phyloP scores from a whole-genome alignment of 2,888 invertebrate species.

The Zaprionus obscuricornis region DNA sequence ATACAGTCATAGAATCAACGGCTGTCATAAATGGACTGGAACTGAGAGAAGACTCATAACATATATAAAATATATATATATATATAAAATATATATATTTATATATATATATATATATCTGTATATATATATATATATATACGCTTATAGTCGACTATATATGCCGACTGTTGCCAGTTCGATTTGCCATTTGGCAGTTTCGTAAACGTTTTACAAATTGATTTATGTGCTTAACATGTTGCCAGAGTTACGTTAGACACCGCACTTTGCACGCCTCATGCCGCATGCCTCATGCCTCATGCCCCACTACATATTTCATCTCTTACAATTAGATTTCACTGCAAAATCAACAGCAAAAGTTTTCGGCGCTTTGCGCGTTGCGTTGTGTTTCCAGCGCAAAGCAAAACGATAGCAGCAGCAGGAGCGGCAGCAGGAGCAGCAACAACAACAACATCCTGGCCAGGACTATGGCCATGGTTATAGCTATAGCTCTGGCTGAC shows the following conservation, averaged over 20 bases:
- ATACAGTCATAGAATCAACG: no score
- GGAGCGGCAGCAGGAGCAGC: neutral
- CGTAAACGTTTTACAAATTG: constrained; percentile 78
- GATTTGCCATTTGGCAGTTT: constrained; percentile 70
- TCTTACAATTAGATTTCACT: constrained; percentile 73
- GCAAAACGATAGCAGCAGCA: neutral
- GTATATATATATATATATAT: no score
- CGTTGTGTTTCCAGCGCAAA: no score
- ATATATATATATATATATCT: no score
- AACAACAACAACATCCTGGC: constrained; percentile 2
- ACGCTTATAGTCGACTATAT: constrained; percentile 2
- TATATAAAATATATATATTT: no score
- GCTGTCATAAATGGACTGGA: constrained; percentile 34
- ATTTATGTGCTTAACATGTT: constrained; percentile 78
- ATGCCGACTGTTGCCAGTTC: constrained; percentile 55
- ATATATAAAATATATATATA: no score
- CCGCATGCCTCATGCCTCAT: neutral
- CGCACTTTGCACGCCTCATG: no score
- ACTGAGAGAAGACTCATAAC: neutral
- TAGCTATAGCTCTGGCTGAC: no score
- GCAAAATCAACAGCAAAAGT: constrained; percentile 68
- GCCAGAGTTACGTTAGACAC: constrained; percentile 25
- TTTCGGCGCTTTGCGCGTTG: constrained; percentile 41
- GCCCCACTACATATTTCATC: constrained; percentile 42
- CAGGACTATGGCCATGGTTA: no score